phyloP scores from a whole-genome alignment of 1,140 invertebrate genomes.

The Heterodera schachtii region DNA sequence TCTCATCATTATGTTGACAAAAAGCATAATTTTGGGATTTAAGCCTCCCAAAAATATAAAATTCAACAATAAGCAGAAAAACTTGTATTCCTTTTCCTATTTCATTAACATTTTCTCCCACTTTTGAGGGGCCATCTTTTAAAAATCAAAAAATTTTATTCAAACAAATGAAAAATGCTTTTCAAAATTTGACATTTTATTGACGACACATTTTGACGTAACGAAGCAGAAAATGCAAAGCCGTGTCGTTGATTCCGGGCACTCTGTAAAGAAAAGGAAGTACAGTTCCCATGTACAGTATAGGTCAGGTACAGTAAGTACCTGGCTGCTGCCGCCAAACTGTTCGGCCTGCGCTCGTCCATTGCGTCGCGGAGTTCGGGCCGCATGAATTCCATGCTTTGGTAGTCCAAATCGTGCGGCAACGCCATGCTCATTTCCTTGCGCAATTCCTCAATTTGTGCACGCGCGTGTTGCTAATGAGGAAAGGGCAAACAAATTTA shows the following conservation, averaged over 20 bases:
- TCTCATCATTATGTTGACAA: too few species aligned
- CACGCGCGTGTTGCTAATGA: neutral
- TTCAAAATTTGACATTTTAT: too few species aligned
- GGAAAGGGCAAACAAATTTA: too few species aligned
- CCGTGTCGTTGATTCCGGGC: conserved; percentile 55
- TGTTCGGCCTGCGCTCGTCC: conserved; percentile 41
- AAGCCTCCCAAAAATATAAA: too few species aligned
- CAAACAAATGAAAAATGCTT: too few species aligned
- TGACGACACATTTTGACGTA: conserved; percentile 23
- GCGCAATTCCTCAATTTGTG: conserved; percentile 48
- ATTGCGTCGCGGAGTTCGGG: conserved; percentile 54
- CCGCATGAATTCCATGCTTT: conserved; percentile 36
- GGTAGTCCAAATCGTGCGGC: conserved; percentile 49
- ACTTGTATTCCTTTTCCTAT: too few species aligned
- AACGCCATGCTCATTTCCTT: conserved; percentile 45
- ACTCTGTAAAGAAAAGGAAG: conserved; percentile 24
- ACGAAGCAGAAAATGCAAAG: conserved; percentile 46
- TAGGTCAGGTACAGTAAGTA: neutral
- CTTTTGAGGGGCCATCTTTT: too few species aligned
- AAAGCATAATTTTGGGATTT: too few species aligned
- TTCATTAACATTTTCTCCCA: too few species aligned
- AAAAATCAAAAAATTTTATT: too few species aligned
- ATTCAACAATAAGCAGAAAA: too few species aligned
- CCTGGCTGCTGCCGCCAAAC: conserved; percentile 53
- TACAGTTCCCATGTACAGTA: neutral